Base-by-base conservation (phyloP, 2,113 vertebrate species). In the Pollachius pollachius region DNA sequence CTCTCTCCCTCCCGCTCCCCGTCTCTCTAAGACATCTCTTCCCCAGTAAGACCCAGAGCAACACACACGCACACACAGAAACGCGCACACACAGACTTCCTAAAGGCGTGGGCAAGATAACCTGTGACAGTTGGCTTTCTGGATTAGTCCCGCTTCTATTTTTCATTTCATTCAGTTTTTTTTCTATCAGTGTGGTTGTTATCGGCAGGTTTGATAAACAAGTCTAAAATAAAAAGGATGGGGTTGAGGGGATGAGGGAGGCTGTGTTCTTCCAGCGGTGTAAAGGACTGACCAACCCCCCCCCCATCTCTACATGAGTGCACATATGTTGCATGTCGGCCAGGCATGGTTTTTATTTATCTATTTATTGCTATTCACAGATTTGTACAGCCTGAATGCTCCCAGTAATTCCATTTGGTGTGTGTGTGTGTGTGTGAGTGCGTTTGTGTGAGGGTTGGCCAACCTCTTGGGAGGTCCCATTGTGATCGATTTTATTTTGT, bases 311-410 rank as follows among this genome's bases (percentile, higher is more conserved):
- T 48, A 84, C 87, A 81, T 70, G 64, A 15, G 59, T 70, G 78
- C 82, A 27, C 70, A 48, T 64, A 74, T 74, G 68, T 48, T 68
- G 73, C 66, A 79, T 78, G 78, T 85, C 23, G 85, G 41, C 41
- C 41, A 48, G 81, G 69, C 79, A 81, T 87, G 80, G 81, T 84
- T 69, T 74, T 64, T 68, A 16, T 57, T 57, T 48, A 48, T 48
- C 17, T 60, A 11, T 62, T 15, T 65, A 16, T 21, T 64, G 1
- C 52, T 15, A 48, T 74, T 64, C 17, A 60, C 57, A 78, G 89
- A 89, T 91, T 90, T 91, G 86, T 86, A 80, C 74, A 65, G 85
- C 74, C 77, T 84, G 75, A 72, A 77, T 86, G 87, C 85, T 76
- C 82, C 71, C 70, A 68, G 83, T 86, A 85, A 85, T 88, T 85